Base-by-base conservation (phyloP, 2,888 invertebrate species). In the Epirrhoe alternata region DNA sequence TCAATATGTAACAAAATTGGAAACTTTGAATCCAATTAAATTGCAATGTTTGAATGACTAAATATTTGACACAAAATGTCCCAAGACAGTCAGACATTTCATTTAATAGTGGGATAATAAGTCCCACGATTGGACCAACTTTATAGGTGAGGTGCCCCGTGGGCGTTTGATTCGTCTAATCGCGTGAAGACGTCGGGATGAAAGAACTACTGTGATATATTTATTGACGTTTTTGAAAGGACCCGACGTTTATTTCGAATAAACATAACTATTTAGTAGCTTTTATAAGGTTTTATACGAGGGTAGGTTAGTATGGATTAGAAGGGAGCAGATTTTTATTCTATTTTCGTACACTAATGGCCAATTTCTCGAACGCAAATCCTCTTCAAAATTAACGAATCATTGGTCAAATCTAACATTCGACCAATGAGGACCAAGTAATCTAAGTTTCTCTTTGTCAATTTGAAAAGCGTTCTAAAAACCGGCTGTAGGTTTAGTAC, bases 261-360 rank as follows among this genome's bases (percentile, higher is more conserved):
- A 90, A 91, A 91, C 84, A 87, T 86, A 76, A 87, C 85, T 90
- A 87, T 90, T 90, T 91, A 90, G 88, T 89, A 80, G 83, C 84
- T 77, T 87, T 89, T 87, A 88, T 86, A 87, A 85, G 84, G 80
- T 86, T 89, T 89, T 87, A 89, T 86, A 81, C 69, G 70, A 63
- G 0, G 86, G 42, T 68, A 47, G 47, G 72, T 72, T 75, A 66
- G 61, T 73, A 17, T 84, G 86, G 88, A 86, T 53, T 7, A 7
- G 0, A 31, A 5, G 45, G 1, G 16, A 42, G 63, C 53, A 1
- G 75, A 82, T 69, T 53, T 77, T 72, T 69, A 8, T 38, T 35
- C 5, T 8, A 0, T 53, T 45, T 45, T 6, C 6, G 3, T 17
- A 1, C n/a, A n/a, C n/a, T n/a, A n/a, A n/a, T n/a, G n/a, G n/a